Percentiles rank a stretch among this genome's conserved stretches.
These are phyloP conservation scores for Deroptyus accipitrinus DNA, from an alignment of 2,113 vertebrate species.

Conservation along the genomic window DNA sequence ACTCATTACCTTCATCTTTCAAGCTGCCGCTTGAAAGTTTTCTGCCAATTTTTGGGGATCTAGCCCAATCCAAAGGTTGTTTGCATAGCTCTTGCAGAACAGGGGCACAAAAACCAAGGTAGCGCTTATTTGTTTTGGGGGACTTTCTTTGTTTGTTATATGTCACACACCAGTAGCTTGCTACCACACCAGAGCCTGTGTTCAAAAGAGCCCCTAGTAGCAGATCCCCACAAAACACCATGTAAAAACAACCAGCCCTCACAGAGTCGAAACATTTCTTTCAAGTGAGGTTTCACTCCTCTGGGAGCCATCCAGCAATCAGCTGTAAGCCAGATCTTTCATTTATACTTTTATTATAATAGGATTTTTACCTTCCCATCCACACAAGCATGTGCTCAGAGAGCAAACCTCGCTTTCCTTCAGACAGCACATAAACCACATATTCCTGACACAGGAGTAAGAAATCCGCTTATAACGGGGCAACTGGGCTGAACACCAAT, in stretches of 20 bases:
- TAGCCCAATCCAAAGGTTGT: slow-evolving; percentile 47
- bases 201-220: neutral
- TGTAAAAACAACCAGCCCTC: neutral
- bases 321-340: neutral
- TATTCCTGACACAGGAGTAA: neutral
- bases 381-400: accelerated
- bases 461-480: neutral
- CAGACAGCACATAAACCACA: neutral
- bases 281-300: neutral
- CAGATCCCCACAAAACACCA: neutral
- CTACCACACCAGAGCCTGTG: neutral
- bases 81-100: slow-evolving; percentile 28
- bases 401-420: neutral
- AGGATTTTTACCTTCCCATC: neutral
- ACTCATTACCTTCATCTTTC: neutral
- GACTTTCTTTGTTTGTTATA: neutral
- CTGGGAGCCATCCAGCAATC: neutral
- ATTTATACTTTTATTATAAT: neutral
- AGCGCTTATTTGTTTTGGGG: neutral
- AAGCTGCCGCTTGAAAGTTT: neutral
- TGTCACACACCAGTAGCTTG: neutral
- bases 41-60: neutral
- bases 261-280: neutral
- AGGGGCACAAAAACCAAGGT: neutral
- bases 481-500: neutral